Base-by-base conservation (phyloP, 1,140 invertebrate genomes). In the Pemphigus obesinymphae region DNA sequence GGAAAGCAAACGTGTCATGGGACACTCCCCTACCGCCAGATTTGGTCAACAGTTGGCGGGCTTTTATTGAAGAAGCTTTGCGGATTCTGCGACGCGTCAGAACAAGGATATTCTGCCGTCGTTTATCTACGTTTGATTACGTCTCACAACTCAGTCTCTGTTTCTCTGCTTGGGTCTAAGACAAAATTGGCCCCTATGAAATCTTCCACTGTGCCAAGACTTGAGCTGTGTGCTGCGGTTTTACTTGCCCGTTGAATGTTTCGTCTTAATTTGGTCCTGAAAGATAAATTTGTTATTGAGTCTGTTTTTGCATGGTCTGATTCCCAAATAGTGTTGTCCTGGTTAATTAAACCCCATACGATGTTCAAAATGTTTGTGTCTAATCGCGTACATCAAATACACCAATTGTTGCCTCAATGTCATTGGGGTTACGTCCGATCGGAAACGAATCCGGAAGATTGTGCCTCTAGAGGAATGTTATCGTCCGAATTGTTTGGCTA, bases 11-110 rank as follows among this genome's bases (percentile, higher is more conserved):
- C 4, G 31, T 85, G 31, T 82, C 76, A 63, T 88, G 87, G 86
- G 86, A 88, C 82, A 85, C 87, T 31, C 17, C 75, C 8, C 29
- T 88, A 53, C 82, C 85, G 10, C 45, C n/a, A n/a, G n/a, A n/a
- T n/a, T n/a, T n/a, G n/a, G n/a, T n/a, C n/a, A n/a, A n/a, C n/a
- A n/a, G n/a, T 45, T 53, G 50, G 50, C n/a, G 6, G n/a, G 8
- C 50, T 0, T 53, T 53, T 5, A 3, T 53, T 4, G 4, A 53
- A 20, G 50, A 53, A 53, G 7, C 17, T 53, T 6, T 53, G 50
- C n/a, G 82, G 72, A 1, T 83, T 83, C 37, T 63, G 61, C 20
- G 82, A 83, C 29, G 82, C 82, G 0, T 78, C 72, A 8, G 75
- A 66, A 6, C 0, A 34, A 10, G 82, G 50, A 11, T 82, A 72